These are phyloP conservation scores for Lacanobia wlatinum DNA, from an alignment of 2,888 invertebrate genomes.

Conservation along the genomic window DNA sequence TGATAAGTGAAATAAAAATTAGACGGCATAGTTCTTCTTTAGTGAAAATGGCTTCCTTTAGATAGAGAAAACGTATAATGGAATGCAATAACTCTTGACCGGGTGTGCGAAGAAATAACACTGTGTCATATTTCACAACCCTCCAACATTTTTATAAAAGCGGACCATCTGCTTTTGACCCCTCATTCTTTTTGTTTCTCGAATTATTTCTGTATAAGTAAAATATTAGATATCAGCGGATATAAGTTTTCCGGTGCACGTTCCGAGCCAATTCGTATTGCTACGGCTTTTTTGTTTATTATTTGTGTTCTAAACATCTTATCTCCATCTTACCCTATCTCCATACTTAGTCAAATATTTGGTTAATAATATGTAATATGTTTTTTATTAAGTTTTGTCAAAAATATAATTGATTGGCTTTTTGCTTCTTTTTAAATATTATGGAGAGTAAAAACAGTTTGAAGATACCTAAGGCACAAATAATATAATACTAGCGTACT, in stretches of 20 bases:
- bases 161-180: slow-evolving; percentile 91
- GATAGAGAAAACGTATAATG: slow-evolving; percentile 91
- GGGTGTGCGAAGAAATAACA: slow-evolving; percentile 91
- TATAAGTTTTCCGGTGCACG: slow-evolving; percentile 77
- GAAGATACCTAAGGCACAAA: too few species aligned
- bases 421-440: background rate
- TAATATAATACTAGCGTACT: too few species aligned
- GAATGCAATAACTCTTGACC: slow-evolving; percentile 91
- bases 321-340: background rate
- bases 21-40: slow-evolving; percentile 88
- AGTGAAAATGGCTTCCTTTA: slow-evolving; percentile 90
- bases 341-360: background rate
- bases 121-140: slow-evolving; percentile 91
- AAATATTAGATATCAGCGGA: slow-evolving; percentile 81
- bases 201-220: slow-evolving; percentile 89
- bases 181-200: slow-evolving; percentile 90
- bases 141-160: slow-evolving; percentile 91
- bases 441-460: background rate
- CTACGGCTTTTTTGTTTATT: slow-evolving; percentile 63
- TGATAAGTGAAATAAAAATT: slow-evolving; percentile 87
- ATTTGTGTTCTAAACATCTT: slow-evolving; percentile 41
- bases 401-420: background rate
- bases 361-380: background rate
- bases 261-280: slow-evolving; percentile 72
- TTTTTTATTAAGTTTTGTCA: background rate